These are phyloP conservation scores for Tinamus major DNA, from an alignment of 2,797 vertebrate genomes.

Conservation along the genomic window DNA sequence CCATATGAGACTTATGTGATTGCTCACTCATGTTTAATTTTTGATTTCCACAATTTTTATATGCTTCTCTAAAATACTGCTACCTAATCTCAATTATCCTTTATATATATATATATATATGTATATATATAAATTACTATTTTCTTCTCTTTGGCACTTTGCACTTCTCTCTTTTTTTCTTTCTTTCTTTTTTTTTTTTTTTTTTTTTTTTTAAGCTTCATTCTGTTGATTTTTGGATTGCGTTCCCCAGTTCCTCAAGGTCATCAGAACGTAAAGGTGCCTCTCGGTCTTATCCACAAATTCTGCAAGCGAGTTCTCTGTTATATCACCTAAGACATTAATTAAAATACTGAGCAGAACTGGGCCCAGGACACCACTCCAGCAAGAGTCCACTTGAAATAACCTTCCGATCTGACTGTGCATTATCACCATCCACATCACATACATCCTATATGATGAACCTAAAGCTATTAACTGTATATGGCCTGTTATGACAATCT, in stretches of 20 bases:
- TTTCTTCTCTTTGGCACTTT: background rate
- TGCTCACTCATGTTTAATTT: slow-evolving; percentile 6
- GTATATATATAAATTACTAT: background rate
- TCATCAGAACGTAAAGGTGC: background rate
- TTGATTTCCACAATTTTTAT: slow-evolving; percentile 25
- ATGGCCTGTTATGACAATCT: background rate
- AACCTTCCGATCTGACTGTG: background rate
- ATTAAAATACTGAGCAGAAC: background rate
- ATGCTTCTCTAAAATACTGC: background rate
- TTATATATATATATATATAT: no score
- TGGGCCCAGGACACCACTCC: background rate
- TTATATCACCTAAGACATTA: background rate
- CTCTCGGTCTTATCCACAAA: background rate
- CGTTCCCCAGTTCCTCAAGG: background rate
- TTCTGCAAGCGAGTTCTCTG: background rate
- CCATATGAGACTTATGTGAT: background rate
- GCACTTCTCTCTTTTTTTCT: background rate
- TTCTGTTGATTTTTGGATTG: background rate
- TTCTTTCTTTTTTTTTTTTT: background rate
- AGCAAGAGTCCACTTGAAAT: background rate
- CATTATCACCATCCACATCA: background rate
- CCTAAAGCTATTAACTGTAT: background rate
- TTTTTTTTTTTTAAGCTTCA: background rate
- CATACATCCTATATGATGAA: background rate
- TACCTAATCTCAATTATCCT: background rate